Percentiles rank a stretch among this genome's conserved stretches.
Evolutionary conservation across 2,888 invertebrate species (phyloP).

Genomic region (Tipula vernalis): DNA sequence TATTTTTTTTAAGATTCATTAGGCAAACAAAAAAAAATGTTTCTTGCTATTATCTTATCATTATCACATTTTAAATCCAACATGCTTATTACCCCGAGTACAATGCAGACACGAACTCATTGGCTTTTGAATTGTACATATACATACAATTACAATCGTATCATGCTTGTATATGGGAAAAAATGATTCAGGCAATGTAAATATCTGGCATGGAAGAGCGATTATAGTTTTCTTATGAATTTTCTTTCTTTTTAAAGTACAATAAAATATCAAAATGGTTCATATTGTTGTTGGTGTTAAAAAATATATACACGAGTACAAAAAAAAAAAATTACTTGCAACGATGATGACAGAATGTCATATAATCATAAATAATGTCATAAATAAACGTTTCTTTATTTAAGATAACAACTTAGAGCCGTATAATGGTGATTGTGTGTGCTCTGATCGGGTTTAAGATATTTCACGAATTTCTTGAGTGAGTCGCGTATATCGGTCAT

Average conservation of each 20-base stretch:
- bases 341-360: neutral
- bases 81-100: neutral
- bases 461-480: no score
- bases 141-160: no score
- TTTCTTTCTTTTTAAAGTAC: neutral
- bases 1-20: neutral
- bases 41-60: neutral
- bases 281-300: neutral
- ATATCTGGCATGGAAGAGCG: neutral
- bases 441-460: neutral
- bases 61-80: neutral
- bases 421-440: neutral
- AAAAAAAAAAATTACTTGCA: neutral
- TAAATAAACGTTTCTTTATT: neutral
- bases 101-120: neutral
- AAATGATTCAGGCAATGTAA: neutral
- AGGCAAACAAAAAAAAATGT: neutral
- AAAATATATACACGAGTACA: neutral
- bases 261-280: neutral
- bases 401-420: neutral
- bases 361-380: neutral
- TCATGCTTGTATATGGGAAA: neutral
- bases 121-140: neutral
- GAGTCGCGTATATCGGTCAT: no score
- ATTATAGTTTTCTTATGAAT: neutral